Conservation (phyloP, 2,888 invertebrate species). For the Mellilla xanthometata region DNA sequence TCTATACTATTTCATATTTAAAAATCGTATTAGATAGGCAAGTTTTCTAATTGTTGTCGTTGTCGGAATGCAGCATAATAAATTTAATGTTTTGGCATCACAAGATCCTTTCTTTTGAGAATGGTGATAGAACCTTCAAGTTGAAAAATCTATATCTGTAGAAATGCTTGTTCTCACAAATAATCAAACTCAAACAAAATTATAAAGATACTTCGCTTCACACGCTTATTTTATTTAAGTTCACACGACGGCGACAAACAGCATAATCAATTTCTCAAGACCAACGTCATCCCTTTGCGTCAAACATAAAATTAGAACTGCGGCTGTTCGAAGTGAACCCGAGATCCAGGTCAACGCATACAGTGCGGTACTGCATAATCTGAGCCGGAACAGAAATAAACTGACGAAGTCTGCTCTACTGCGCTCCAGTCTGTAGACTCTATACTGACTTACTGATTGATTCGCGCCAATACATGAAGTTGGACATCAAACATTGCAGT, state of each 20-base stretch:
- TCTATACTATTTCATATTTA: too few relatives aligned
- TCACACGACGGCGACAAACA: constrained; percentile 23
- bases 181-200: too few relatives aligned
- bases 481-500: background rate
- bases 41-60: too few relatives aligned
- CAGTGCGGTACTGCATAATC: constrained; percentile 31
- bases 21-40: too few relatives aligned
- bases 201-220: too few relatives aligned
- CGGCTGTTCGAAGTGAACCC: constrained; percentile 45
- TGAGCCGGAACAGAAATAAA: constrained; percentile 30
- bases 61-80: too few relatives aligned
- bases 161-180: too few relatives aligned
- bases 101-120: too few relatives aligned
- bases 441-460: constrained; percentile 25
- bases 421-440: background rate
- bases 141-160: too few relatives aligned
- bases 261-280: constrained; percentile 50
- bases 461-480: constrained; percentile 14
- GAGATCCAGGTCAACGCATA: constrained; percentile 61
- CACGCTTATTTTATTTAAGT: constrained; percentile 1
- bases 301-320: constrained; percentile 59
- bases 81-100: too few relatives aligned
- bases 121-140: too few relatives aligned
- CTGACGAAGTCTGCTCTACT: constrained; percentile 23
- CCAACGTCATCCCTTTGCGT: constrained; percentile 53